These are phyloP conservation scores for Oreotrochilus melanogaster DNA, from an alignment of 2,113 vertebrate species.

Conservation along the genomic window DNA sequence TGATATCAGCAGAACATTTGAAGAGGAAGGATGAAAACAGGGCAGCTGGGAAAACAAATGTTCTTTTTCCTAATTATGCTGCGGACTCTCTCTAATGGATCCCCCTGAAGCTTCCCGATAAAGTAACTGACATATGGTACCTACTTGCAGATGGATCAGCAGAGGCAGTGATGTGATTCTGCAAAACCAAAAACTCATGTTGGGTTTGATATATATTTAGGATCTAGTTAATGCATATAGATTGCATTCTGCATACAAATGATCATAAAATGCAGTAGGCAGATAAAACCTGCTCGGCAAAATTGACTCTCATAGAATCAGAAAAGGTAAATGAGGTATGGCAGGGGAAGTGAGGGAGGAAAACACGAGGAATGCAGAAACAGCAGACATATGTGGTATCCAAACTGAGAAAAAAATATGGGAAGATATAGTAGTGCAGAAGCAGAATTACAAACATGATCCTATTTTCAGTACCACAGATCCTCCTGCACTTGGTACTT, in stretches of 20 bases:
- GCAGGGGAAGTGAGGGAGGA: background rate
- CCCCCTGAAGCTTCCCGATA: conserved; percentile 69
- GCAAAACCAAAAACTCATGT: conserved; percentile 45
- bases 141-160: conserved; percentile 54
- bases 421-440: background rate
- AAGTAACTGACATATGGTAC: conserved; percentile 71
- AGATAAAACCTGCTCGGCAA: conserved; percentile 6
- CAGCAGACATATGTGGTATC: background rate
- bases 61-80: conserved; percentile 72
- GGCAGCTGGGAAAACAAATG: conserved; percentile 74
- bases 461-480: background rate
- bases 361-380: conserved; percentile 23
- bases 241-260: conserved; percentile 41
- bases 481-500: background rate
- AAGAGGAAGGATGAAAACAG: conserved; percentile 60
- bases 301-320: background rate
- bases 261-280: conserved; percentile 20
- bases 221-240: conserved; percentile 44
- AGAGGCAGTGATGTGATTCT: conserved; percentile 55
- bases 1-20: conserved; percentile 65
- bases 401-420: background rate
- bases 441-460: background rate
- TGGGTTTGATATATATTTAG: conserved; percentile 63
- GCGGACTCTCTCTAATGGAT: conserved; percentile 53
- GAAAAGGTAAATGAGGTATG: conserved; percentile 27